Conservation (phyloP, 2,113 vertebrate genomes). For the Vulpes ferrilata region DNA sequence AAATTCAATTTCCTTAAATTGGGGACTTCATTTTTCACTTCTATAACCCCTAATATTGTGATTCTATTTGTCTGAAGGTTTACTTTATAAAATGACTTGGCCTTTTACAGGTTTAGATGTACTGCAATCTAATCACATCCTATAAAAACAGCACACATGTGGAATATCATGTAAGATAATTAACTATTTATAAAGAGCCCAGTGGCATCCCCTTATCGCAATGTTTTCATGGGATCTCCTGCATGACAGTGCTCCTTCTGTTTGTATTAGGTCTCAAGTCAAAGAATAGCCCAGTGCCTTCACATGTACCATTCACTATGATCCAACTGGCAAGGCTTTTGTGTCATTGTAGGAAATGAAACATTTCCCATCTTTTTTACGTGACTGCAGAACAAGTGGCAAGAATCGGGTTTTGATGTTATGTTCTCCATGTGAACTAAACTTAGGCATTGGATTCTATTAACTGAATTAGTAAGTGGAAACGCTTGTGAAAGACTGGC, state of each 20-base stretch:
- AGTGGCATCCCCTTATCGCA: not conserved
- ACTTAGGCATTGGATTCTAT: constrained; percentile 34
- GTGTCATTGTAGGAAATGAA: constrained; percentile 6
- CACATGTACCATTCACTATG: not conserved
- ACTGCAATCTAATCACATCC: not conserved
- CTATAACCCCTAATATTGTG: not conserved
- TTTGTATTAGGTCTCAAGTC: not conserved
- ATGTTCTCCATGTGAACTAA: not conserved
- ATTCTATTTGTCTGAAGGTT: constrained; percentile 13
- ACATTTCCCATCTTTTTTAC: not conserved
- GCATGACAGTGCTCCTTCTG: not conserved
- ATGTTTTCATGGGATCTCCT: not conserved
- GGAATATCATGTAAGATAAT: not conserved
- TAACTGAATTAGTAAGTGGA: constrained; percentile 7
- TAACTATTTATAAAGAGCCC: not conserved
- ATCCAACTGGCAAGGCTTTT: not conserved
- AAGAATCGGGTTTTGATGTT: constrained; percentile 42
- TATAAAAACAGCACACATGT: not conserved
- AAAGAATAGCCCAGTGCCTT: constrained; percentile 1
- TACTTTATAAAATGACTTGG: not conserved
- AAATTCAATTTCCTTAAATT: constrained; percentile 16
- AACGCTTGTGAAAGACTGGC: constrained; percentile 19
- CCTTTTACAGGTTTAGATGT: not conserved
- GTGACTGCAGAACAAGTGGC: not conserved
- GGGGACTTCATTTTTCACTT: not conserved